These are phyloP conservation scores for Corythornis leucogaster DNA, from an alignment of 2,797 vertebrate genomes.

Conservation along the genomic window DNA sequence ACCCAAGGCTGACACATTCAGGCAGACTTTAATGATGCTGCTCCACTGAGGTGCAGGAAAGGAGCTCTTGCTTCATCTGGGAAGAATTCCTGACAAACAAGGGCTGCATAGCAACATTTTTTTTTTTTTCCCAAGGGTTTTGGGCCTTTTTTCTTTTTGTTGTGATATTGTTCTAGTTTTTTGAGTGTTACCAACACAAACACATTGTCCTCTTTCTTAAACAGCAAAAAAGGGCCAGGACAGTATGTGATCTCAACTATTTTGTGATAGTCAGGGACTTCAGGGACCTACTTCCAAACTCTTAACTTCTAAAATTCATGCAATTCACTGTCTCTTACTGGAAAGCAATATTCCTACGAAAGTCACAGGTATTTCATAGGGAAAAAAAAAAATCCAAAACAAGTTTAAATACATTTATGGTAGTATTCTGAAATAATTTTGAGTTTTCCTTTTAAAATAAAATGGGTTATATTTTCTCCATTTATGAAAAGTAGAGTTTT, in stretches of 20 bases:
- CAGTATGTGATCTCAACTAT: background rate
- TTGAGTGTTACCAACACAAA: background rate
- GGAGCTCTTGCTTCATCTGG: background rate
- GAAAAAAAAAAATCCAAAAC: background rate
- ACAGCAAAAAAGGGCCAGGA: background rate
- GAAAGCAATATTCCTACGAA: background rate
- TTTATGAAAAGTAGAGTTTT: background rate
- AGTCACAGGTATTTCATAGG: background rate
- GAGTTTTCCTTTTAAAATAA: background rate
- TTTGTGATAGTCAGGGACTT: background rate
- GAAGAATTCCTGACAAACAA: background rate
- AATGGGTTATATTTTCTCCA: background rate
- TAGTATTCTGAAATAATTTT: background rate
- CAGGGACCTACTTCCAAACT: background rate
- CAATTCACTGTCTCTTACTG: background rate
- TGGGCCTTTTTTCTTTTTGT: background rate
- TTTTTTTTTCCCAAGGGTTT: background rate
- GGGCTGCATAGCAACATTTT: background rate
- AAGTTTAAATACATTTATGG: background rate
- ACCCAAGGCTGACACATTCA: background rate
- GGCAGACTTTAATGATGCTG: background rate
- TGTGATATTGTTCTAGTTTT: background rate
- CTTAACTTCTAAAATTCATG: background rate
- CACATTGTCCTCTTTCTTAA: background rate
- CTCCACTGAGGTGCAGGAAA: background rate